Evolutionary conservation across 64 coral and sea anemone species (phyloP), one percentile per base, ranked within the genome.

Genomic region (Exaiptasia diaphana): DNA sequence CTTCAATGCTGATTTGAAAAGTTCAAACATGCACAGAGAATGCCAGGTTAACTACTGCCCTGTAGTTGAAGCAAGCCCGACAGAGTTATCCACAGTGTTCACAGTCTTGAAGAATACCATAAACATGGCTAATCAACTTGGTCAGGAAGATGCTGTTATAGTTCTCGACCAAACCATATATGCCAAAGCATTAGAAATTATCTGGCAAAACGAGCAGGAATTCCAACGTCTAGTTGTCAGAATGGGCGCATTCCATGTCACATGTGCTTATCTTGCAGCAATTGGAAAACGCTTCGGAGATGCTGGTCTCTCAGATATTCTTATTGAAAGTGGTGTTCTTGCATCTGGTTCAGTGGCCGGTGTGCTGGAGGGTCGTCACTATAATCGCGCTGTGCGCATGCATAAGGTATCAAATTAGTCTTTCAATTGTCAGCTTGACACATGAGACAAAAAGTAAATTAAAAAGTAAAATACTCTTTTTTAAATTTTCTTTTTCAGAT

Each of bases 61-160:
- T 33, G 56, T 80, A 25, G 32, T 81, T 70, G 79, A 82, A 34
- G 79, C 79, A 34, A 54, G 44, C 36, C 80, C 80, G 45, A 83
- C 61, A 50, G 78, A 50, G 34, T n/a, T 53, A n/a, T 27, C 49
- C 9, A 76, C 45, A 26, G 49, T 76, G 23, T 53, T 48, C 42
- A 76, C 49, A 25, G 38, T 76, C 20, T 24, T 76, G 21, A 39
- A 48, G 9, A 76, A 24, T 39, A 29, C 49, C 27, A n/a, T 76
- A 4, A 48, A 53, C 46, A 76, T 76, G 73, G 49, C 73, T 36
- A 32, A 68, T 48, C 61, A 82, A 32, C 79, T 82, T 9, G 79
- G 62, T 18, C 79, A 82, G 45, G 41, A 76, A 34, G 49, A 34
- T 76, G 41, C 36, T 20, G 36, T 70, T 34, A 25, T 18, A 1